Evolutionary conservation across 2,113 vertebrate species (phyloP).

Genomic region (Calyptomena viridis): DNA sequence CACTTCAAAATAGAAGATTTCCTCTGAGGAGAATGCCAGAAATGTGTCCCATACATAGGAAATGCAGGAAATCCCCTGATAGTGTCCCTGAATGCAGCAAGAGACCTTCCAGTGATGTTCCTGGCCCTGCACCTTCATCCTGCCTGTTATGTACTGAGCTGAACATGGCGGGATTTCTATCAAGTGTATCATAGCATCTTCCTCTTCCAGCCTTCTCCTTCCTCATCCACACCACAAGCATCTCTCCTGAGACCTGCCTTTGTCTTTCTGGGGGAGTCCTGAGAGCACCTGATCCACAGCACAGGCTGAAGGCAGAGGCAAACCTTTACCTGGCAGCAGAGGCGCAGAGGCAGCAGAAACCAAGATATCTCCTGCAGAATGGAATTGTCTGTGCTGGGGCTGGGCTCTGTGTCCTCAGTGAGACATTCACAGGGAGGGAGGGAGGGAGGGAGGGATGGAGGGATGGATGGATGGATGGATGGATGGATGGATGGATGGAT

Average conservation of each 20-base stretch:
- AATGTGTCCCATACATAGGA: neutral
- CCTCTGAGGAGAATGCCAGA: neutral
- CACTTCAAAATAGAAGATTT: neutral
- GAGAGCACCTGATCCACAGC: neutral
- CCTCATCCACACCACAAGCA: neutral
- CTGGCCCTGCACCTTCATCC: neutral
- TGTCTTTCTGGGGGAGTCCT: neutral
- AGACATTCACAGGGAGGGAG: neutral
- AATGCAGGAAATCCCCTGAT: neutral
- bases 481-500: neutral
- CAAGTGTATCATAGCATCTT: neutral
- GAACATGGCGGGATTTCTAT: neutral
- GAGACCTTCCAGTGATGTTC: neutral
- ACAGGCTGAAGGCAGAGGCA: neutral
- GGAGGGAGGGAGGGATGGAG: too few species aligned
- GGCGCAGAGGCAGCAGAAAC: neutral
- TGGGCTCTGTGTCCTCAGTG: neutral
- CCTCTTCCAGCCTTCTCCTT: neutral
- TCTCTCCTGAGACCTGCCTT: neutral
- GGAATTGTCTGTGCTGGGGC: neutral
- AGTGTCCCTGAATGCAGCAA: neutral
- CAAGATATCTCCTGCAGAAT: neutral
- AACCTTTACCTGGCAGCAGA: neutral
- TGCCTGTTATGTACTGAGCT: neutral
- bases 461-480: neutral